Percentiles rank a stretch among this genome's conserved stretches.
Evolutionary conservation across 23 tunicate species (phyloP).

Genomic region (Aplidium turbinatum): DNA sequence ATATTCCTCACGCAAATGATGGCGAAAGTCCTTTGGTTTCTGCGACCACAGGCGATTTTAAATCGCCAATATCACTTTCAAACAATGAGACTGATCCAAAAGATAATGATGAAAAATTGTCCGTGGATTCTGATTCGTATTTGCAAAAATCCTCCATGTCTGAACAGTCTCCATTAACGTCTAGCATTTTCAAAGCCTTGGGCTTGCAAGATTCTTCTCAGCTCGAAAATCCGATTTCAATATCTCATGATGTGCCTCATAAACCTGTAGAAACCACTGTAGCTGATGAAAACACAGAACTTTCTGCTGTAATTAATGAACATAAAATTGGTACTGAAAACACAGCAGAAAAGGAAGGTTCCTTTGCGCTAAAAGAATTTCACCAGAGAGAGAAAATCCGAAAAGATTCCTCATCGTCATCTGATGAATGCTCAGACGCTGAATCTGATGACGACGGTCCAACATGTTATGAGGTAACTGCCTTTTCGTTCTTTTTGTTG

Average conservation of each 20-base stretch:
- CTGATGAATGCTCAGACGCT: conserved; percentile 30
- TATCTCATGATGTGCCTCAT: not conserved
- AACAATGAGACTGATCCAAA: not conserved
- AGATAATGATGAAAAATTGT: conserved; percentile 4
- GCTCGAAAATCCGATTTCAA: not conserved
- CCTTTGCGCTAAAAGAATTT: too few relatives aligned
- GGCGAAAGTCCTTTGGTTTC: too few relatives aligned
- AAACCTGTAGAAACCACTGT: too few relatives aligned
- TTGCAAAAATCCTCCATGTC: conserved; percentile 64
- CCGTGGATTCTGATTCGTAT: conserved; percentile 77
- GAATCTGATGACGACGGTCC: conserved; percentile 82
- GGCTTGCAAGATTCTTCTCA: conserved; percentile 49
- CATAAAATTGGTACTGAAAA: too few relatives aligned
- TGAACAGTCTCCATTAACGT: conserved; percentile 82
- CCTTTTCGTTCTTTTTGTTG: not conserved
- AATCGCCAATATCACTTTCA: too few relatives aligned
- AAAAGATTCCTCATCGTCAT: too few relatives aligned
- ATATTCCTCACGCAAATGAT: too few relatives aligned
- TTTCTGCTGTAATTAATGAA: too few relatives aligned
- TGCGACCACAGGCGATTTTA: too few relatives aligned
- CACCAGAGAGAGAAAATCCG: too few relatives aligned
- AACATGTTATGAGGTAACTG: conserved; percentile 63
- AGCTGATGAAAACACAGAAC: too few relatives aligned
- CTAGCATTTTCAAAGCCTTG: conserved; percentile 82
- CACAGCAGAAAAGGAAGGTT: too few relatives aligned